Conservation (phyloP, 2,113 vertebrate genomes). For the Tichodroma muraria region DNA sequence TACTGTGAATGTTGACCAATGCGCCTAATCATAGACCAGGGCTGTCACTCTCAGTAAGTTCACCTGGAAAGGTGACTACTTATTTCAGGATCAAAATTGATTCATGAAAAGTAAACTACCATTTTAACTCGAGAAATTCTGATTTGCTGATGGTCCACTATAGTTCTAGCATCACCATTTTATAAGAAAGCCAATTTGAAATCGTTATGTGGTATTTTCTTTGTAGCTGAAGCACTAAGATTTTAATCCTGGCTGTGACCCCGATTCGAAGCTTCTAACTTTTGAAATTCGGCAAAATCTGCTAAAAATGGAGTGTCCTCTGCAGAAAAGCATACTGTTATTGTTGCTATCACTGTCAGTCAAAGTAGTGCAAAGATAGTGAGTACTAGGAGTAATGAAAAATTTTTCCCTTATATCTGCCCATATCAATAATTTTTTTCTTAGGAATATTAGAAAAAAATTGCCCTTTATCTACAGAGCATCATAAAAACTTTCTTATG, state of each 20-base stretch:
- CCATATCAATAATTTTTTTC: background rate
- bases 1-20: background rate
- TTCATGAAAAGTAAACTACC: background rate
- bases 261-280: background rate
- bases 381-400: background rate
- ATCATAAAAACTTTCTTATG: background rate
- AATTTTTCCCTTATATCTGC: background rate
- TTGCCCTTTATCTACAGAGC: background rate
- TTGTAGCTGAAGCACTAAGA: background rate
- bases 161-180: background rate
- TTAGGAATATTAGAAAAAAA: background rate
- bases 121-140: background rate
- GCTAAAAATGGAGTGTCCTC: background rate
- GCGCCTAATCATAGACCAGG: background rate
- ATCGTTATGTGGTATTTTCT: background rate
- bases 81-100: background rate
- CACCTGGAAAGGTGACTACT: background rate
- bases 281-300: background rate
- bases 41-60: background rate
- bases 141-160: background rate
- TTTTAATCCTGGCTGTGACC: background rate
- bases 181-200: background rate
- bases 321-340: background rate
- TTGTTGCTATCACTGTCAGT: background rate
- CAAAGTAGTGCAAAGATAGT: background rate